phyloP scores from a whole-genome alignment of 2,888 invertebrate species.

The Orgyia antiqua region DNA sequence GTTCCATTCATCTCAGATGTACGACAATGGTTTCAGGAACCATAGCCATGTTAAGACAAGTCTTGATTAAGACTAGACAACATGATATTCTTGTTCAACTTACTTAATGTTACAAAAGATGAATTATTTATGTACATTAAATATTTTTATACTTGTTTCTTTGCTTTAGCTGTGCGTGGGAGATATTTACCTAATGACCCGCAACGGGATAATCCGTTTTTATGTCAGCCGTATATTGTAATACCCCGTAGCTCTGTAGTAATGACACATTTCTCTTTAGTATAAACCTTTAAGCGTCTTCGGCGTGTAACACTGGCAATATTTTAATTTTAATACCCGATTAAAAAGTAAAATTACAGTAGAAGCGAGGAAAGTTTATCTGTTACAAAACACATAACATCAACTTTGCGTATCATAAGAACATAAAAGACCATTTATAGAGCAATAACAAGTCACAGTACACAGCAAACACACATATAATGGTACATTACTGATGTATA shows the following conservation, averaged over 20 bases:
- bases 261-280: constrained; percentile 1
- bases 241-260: constrained; percentile 5
- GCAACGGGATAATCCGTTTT: constrained; percentile 1
- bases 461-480: constrained; percentile 19
- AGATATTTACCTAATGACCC: constrained; percentile 2
- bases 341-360: constrained; percentile 10
- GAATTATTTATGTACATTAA: no score
- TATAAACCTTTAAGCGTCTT: constrained; percentile 3
- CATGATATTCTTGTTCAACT: constrained; percentile 5
- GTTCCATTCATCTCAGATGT: constrained; percentile 21
- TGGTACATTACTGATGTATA: constrained; percentile 19
- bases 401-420: constrained; percentile 13
- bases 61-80: constrained; percentile 25
- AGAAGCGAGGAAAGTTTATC: constrained; percentile 12
- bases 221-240: constrained; percentile 6
- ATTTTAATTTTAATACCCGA: constrained; percentile 9
- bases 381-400: constrained; percentile 13
- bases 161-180: constrained; percentile 1
- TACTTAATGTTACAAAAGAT: constrained; percentile 4
- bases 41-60: constrained; percentile 13
- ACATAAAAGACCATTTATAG: constrained; percentile 20
- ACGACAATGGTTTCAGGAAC: constrained; percentile 18
- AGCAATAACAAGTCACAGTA: constrained; percentile 25
- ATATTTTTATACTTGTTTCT: constrained; percentile 1
- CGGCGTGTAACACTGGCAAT: not conserved